Percentiles rank a stretch among this genome's conserved stretches.
Evolutionary conservation across 1,140 invertebrate species (phyloP).

Genomic region (Drosophila malerkotliana): DNA sequence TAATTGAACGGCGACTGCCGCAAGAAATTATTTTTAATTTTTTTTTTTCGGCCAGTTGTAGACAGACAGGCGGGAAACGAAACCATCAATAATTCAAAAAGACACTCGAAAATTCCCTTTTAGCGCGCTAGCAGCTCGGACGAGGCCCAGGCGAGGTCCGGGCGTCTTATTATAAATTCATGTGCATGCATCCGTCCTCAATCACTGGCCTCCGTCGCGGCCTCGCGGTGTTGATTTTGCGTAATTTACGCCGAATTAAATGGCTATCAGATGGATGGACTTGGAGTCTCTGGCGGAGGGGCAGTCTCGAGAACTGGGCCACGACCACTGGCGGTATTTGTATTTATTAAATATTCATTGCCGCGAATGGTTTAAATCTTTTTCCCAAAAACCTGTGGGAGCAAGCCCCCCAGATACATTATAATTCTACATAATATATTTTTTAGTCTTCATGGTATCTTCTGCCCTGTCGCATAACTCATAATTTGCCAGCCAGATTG

Average conservation of each 20-base stretch:
- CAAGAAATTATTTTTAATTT: conserved; percentile 56
- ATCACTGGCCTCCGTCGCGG: conserved; percentile 49
- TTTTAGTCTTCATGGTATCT: conserved; percentile 10
- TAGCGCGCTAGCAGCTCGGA: background rate
- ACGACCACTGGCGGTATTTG: conserved; percentile 62
- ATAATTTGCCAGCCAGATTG: conserved; percentile 42
- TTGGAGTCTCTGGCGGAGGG: background rate
- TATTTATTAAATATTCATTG: conserved; percentile 74
- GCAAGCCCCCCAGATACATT: background rate
- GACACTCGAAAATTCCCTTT: conserved; percentile 73
- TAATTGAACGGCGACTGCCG: conserved; percentile 63
- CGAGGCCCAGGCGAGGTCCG: conserved; percentile 1
- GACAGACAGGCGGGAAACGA: background rate
- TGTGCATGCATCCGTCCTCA: conserved; percentile 62
- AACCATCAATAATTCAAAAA: conserved; percentile 73
- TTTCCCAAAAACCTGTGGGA: conserved; percentile 2
- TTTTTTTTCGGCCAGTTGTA: conserved; percentile 52
- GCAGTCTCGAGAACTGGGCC: conserved; percentile 4
- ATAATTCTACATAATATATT: background rate
- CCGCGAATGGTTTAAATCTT: conserved; percentile 63
- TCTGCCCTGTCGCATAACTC: conserved; percentile 38
- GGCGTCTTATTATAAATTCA: conserved; percentile 66
- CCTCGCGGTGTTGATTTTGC: conserved; percentile 72
- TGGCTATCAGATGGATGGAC: conserved; percentile 57
- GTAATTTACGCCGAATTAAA: conserved; percentile 77